Base-by-base conservation (phyloP, 2,797 vertebrate genomes). In the Labeo calbasu region DNA sequence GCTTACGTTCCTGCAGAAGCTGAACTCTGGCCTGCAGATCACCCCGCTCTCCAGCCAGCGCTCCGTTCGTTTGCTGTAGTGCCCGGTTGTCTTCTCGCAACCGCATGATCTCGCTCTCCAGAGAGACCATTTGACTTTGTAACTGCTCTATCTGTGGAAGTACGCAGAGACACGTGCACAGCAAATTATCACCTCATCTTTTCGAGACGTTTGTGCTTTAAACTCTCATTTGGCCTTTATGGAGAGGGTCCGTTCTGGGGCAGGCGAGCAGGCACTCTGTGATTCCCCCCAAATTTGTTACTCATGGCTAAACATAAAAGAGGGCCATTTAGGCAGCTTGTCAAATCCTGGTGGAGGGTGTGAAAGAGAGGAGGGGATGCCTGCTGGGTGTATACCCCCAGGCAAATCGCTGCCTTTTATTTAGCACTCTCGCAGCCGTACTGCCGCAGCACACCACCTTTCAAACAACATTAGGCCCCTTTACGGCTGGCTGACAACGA, bases 391-490 rank as follows among this genome's bases (percentile, higher is more conserved):
- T 94, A 88, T 93, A 94, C 92, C 92, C 94, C 89, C 91, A 94
- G 93, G 93, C 93, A 93, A 89, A 91, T 92, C 90, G 90, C 86
- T 77, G 80, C 88, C 90, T 93, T 93, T 92, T 94, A 92, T 91
- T 92, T 92, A 94, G 89, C 87, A 92, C 89, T 92, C 88, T 90
- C 88, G 90, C 91, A 92, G 92, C 92, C 92, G 88, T 91, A 94
- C 87, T 92, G 93, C 94, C 93, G 92, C 92, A 81, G 84, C 90
- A 90, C 87, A 88, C 89, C 90, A 91, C 83, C 91, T 94, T 94
- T 95, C 93, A 96, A 95, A 96, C 90, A 91, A 95, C 96, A 96
- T 96, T 95, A 96, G 88, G 91, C 46, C 86, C 90, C 88, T 94
- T 93, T 94, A 92, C 92, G 89, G 86, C 50, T 92, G 89, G 91